Evolutionary conservation across 2,888 invertebrate species (phyloP).

Genomic region (Dolomedes plantarius): DNA sequence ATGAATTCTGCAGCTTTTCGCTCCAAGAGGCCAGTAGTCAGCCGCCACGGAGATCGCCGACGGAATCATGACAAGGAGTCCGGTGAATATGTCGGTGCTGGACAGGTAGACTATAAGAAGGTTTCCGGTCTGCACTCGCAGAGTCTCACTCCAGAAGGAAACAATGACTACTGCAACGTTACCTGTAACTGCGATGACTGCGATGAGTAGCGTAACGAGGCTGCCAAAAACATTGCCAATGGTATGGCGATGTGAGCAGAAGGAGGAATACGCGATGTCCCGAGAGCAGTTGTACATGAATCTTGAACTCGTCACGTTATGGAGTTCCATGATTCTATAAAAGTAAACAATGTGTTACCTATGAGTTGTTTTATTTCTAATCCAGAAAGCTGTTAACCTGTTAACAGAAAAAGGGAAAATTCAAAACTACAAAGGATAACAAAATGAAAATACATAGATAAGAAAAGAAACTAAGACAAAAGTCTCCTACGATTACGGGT

Average conservation of each 20-base stretch:
- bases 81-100: conserved; percentile 39
- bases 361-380: too few species aligned
- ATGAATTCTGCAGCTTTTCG: conserved; percentile 74
- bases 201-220: conserved; percentile 16
- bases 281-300: background rate
- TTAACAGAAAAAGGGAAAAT: too few species aligned
- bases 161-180: conserved; percentile 43
- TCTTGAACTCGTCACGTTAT: too few species aligned
- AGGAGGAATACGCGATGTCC: background rate
- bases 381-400: too few species aligned
- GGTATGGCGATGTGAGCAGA: background rate
- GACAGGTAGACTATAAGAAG: conserved; percentile 37
- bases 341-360: too few species aligned
- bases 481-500: too few species aligned
- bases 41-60: conserved; percentile 26
- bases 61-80: conserved; percentile 42
- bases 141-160: conserved; percentile 26
- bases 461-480: too few species aligned
- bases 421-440: too few species aligned
- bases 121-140: conserved; percentile 36
- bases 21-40: conserved; percentile 50
- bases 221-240: conserved; percentile 23
- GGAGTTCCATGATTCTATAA: too few species aligned
- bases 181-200: conserved; percentile 25
- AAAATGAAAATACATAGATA: too few species aligned